Evolutionary conservation across 2,797 vertebrate genomes (phyloP).

Genomic region (Oryzias sinensis): DNA sequence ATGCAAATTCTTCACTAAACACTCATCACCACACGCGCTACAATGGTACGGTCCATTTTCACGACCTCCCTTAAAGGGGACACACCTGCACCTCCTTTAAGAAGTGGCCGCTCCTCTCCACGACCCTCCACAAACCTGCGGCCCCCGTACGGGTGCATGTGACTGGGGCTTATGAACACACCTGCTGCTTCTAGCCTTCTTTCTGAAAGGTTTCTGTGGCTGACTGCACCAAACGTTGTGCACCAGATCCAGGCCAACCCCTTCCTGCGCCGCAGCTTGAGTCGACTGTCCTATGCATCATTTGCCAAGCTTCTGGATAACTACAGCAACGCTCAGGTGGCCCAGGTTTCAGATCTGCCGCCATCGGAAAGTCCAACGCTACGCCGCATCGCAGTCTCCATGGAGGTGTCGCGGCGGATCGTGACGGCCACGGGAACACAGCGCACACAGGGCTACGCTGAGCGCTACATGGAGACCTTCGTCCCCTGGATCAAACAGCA

Average conservation of each 20-base stretch:
- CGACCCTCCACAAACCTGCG: too few relatives aligned
- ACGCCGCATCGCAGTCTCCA: constrained; percentile 81
- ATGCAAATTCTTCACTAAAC: too few relatives aligned
- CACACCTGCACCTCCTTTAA: too few relatives aligned
- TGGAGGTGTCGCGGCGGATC: constrained; percentile 86
- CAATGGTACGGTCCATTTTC: too few relatives aligned
- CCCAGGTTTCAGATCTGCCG: constrained; percentile 4
- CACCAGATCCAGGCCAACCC: constrained; percentile 80
- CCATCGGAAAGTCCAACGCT: constrained; percentile 72
- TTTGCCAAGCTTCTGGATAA: constrained; percentile 81
- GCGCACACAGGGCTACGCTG: constrained; percentile 79
- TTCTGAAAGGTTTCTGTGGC: too few relatives aligned
- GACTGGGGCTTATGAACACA: too few relatives aligned
- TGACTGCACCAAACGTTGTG: too few relatives aligned
- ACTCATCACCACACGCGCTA: too few relatives aligned
- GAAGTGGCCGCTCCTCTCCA: too few relatives aligned
- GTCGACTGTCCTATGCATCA: constrained; percentile 79
- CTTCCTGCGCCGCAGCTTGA: constrained; percentile 69
- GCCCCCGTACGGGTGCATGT: too few relatives aligned
- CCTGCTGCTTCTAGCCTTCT: too few relatives aligned
- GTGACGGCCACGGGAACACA: constrained; percentile 81
- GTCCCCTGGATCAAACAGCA: constrained; percentile 85
- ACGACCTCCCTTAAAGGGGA: too few relatives aligned
- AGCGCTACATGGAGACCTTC: constrained; percentile 86
- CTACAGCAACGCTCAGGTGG: constrained; percentile 43